phyloP scores from a whole-genome alignment of 2,888 invertebrate species.

The Erebia palarica region DNA sequence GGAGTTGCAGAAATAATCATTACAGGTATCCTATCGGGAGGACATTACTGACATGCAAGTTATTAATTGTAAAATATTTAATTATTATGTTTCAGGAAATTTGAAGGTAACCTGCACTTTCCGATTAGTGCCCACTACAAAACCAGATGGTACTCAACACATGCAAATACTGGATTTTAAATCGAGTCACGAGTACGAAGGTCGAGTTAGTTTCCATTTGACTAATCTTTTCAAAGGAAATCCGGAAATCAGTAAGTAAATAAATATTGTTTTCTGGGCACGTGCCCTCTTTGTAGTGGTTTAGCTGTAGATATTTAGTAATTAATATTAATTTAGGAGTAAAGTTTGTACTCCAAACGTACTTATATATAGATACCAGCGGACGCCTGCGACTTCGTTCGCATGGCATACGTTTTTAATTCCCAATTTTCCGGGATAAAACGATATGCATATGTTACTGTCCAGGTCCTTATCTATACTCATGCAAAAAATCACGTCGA shows the following conservation, averaged over 20 bases:
- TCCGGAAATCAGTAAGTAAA: constrained; percentile 60
- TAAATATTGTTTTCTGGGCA: not conserved
- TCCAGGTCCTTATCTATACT: too few relatives aligned
- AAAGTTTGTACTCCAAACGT: not conserved
- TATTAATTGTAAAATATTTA: not conserved
- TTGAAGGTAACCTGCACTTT: constrained; percentile 8
- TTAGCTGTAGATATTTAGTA: too few relatives aligned
- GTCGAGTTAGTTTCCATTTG: constrained; percentile 57
- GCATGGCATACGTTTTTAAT: too few relatives aligned
- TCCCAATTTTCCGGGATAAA: too few relatives aligned
- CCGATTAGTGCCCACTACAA: not conserved
- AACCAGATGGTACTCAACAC: constrained; percentile 49
- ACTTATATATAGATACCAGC: not conserved
- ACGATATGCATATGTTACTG: too few relatives aligned
- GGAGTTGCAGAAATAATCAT: too few relatives aligned
- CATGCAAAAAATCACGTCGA: too few relatives aligned
- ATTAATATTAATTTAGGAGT: not conserved
- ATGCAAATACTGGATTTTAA: constrained; percentile 49
- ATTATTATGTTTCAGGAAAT: not conserved
- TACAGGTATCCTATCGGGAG: too few relatives aligned
- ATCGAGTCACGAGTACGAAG: constrained; percentile 55
- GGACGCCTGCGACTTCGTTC: too few relatives aligned
- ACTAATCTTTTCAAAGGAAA: constrained; percentile 61
- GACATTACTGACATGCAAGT: constrained; percentile 12
- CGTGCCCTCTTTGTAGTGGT: too few relatives aligned